Evolutionary conservation across 2,888 invertebrate species (phyloP).

Genomic region (Platynereis dumerilii): DNA sequence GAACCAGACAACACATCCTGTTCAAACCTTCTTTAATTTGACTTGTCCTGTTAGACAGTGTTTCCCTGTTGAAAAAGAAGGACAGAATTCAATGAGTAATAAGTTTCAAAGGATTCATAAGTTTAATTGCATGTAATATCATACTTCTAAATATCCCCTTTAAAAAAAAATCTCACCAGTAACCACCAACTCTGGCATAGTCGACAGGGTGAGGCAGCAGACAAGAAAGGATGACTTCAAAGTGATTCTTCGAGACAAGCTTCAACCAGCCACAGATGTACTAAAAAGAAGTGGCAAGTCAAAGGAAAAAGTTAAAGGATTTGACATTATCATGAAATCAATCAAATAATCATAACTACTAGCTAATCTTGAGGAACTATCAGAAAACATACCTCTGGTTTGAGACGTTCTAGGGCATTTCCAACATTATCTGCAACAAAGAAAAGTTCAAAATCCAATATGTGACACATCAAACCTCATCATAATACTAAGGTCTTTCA

Average conservation of each 20-base stretch:
- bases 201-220: constrained; percentile 95
- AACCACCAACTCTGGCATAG: constrained; percentile 92
- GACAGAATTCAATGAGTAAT: neutral
- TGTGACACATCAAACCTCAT: too few species aligned
- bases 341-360: too few species aligned
- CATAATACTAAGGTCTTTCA: too few species aligned
- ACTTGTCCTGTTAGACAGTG: constrained; percentile 70
- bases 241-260: constrained; percentile 81
- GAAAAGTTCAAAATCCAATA: too few species aligned
- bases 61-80: constrained; percentile 60
- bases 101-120: neutral
- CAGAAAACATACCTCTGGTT: constrained; percentile 73
- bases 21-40: constrained; percentile 95
- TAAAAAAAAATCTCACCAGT: constrained; percentile 76
- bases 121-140: too few species aligned
- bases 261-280: constrained; percentile 93
- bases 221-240: constrained; percentile 89
- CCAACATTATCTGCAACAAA: constrained; percentile 69
- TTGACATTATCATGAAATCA: neutral
- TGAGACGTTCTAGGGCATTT: constrained; percentile 87
- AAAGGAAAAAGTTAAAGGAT: neutral
- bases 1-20: constrained; percentile 91
- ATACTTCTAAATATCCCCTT: too few species aligned
- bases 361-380: too few species aligned
- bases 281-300: constrained; percentile 57